Evolutionary conservation across 2,113 vertebrate species (phyloP), one percentile per base, ranked within the genome.

Genomic region (Camelus dromedarius): DNA sequence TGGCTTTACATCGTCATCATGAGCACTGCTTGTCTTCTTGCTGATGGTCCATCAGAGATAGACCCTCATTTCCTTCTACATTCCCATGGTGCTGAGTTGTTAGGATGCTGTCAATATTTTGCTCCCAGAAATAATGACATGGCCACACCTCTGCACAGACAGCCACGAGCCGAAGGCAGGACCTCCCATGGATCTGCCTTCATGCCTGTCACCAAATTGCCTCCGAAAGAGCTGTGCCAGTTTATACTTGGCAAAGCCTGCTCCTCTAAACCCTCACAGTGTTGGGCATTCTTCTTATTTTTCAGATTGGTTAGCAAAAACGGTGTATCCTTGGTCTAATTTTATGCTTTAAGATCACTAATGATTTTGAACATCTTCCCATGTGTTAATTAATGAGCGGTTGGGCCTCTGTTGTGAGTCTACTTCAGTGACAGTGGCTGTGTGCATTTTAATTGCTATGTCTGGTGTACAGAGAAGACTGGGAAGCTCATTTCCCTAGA

Each of bases 221-320:
- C 38, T 62, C 15, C 0, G 0, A 35, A 56, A 50, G 24, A 32
- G 14, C 54, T 46, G 35, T 13, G 32, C 54, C 28, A 4, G 8
- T 66, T 16, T 54, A 42, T 14, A 19, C 66, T 22, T 32, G 6
- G 32, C 22, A 38, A 11, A 32, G 8, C 10, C 69, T 12, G 6
- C 5, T 4, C 14, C 14, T 10, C 13, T 32, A 8, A 7, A 2
- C 6, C 12, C 32, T 16, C 8, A 3, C 1, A 0, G 9, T 15
- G 52, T 2, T 14, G n/a, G 46, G 15, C 56, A 1, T 62, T 69
- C 42, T 67, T 35, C 22, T 62, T 72, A 24, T 48, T 75, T 60
- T 75, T 35, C 24, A 28, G 26, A 19, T 26, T 3, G n/a, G 19
- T n/a, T 76, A 28, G 50, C 67, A 88, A n/a, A 95, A 89, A 46